These are phyloP conservation scores for Oceanodroma tethys DNA, from an alignment of 2,113 vertebrate species.

Conservation along the genomic window DNA sequence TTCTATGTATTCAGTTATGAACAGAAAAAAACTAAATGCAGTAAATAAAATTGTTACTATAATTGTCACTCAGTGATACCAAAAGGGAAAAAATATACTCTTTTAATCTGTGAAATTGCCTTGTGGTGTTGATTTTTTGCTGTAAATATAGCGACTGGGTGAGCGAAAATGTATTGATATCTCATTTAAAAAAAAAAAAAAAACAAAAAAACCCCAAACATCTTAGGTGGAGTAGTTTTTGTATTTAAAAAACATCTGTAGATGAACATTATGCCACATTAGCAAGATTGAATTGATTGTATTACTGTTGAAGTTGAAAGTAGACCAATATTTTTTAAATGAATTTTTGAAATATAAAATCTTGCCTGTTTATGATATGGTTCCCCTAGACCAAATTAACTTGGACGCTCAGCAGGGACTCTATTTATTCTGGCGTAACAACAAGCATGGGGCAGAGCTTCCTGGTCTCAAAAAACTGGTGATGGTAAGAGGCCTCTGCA, in stretches of 20 bases:
- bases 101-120: background rate
- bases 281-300: background rate
- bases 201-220: background rate
- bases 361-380: constrained; percentile 44
- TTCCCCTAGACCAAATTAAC: constrained; percentile 44
- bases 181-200: background rate
- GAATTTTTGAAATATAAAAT: background rate
- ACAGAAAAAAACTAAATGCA: background rate
- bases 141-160: background rate
- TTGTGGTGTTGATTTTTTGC: background rate
- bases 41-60: background rate
- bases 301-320: background rate
- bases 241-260: background rate
- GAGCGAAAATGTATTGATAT: background rate
- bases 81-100: background rate
- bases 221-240: background rate
- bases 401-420: constrained; percentile 36
- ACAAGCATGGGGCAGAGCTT: constrained; percentile 44
- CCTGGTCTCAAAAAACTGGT: constrained; percentile 14
- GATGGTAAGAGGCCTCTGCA: constrained; percentile 34
- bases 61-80: background rate
- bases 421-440: constrained; percentile 67
- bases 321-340: background rate
- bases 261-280: background rate
- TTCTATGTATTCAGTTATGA: background rate